Evolutionary conservation across 2,113 vertebrate genomes (phyloP).

Genomic region (Sander vitreus): DNA sequence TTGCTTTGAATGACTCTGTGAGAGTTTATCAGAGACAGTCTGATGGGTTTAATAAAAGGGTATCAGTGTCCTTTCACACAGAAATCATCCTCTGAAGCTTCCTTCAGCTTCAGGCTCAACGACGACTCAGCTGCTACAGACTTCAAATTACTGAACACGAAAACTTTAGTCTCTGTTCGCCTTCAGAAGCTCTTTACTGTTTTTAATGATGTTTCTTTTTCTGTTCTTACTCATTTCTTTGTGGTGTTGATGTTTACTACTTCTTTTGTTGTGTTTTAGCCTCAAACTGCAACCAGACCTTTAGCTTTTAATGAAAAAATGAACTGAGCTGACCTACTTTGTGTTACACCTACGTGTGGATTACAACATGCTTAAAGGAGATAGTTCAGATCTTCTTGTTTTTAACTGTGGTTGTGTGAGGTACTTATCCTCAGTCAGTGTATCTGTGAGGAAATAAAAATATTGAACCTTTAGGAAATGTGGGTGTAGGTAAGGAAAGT

Average conservation of each 20-base stretch:
- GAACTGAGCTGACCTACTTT: neutral
- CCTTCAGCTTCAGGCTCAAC: slow-evolving; percentile 20
- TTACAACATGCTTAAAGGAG: neutral
- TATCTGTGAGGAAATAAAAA: too few relatives aligned
- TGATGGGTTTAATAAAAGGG: neutral
- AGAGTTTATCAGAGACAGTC: neutral
- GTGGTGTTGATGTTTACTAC: slow-evolving; percentile 22
- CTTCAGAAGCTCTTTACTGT: neutral
- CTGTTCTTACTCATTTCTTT: neutral
- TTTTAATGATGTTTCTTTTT: slow-evolving; percentile 33
- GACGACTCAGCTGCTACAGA: neutral
- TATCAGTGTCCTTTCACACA: neutral
- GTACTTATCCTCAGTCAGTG: too few relatives aligned
- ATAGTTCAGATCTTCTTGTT: too few relatives aligned
- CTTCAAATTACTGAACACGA: neutral
- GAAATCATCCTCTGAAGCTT: neutral
- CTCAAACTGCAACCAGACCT: slow-evolving; percentile 7
- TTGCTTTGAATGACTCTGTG: too few relatives aligned
- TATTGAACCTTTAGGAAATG: too few relatives aligned
- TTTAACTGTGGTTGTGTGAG: too few relatives aligned
- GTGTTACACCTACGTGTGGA: neutral
- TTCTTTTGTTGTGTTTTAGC: neutral
- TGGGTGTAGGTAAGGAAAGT: too few relatives aligned
- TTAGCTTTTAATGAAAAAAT: slow-evolving; percentile 3
- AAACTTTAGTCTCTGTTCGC: neutral